Evolutionary conservation across 2,113 vertebrate genomes (phyloP).

Genomic region (Hippolais icterina): DNA sequence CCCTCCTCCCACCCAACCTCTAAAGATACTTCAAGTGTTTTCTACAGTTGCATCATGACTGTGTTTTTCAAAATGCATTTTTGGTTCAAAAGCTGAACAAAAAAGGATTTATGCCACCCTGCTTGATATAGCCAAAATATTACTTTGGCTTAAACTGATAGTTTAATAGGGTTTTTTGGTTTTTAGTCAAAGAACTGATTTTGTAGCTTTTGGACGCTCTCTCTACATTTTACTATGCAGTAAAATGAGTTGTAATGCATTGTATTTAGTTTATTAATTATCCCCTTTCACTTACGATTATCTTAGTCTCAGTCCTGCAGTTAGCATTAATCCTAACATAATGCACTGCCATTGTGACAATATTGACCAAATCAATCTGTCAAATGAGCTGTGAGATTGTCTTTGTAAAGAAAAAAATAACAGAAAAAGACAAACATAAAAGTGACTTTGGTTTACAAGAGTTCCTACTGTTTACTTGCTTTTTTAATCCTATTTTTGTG

Average conservation of each 20-base stretch:
- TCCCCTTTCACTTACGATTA: neutral
- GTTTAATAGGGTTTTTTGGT: neutral
- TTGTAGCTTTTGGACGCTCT: neutral
- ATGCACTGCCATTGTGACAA: neutral
- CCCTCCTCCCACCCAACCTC: accelerated
- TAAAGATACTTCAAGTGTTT: neutral
- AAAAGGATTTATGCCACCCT: neutral
- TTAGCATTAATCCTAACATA: neutral
- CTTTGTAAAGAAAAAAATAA: neutral
- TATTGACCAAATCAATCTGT: neutral
- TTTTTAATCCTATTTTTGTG: neutral
- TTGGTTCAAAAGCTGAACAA: neutral
- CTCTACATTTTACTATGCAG: neutral
- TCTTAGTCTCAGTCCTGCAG: neutral
- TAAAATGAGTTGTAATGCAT: neutral
- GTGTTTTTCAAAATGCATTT: neutral
- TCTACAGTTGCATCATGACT: neutral
- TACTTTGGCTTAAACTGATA: neutral
- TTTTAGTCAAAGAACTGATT: neutral
- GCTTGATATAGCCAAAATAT: neutral
- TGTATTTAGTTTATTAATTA: neutral
- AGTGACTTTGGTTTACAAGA: neutral
- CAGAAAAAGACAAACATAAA: neutral
- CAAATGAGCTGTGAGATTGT: neutral
- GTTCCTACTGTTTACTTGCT: neutral